Conservation (phyloP, 2,797 vertebrate genomes). For the Dromococcyx pavoninus region DNA sequence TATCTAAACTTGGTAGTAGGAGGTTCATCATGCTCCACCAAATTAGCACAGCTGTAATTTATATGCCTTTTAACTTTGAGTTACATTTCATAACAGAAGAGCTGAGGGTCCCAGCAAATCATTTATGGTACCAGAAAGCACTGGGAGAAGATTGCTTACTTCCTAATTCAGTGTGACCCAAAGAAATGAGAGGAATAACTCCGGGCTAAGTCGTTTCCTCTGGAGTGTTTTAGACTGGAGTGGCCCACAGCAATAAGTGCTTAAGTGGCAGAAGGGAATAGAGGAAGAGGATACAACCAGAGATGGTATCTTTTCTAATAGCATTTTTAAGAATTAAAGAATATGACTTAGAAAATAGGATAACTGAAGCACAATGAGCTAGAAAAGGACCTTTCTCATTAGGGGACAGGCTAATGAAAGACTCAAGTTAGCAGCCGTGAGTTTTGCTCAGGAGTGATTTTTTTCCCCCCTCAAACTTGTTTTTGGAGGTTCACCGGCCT, state of each 20-base stretch:
- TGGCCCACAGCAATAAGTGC: slow-evolving; percentile 74
- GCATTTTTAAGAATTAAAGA: slow-evolving; percentile 75
- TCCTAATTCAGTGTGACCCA: slow-evolving; percentile 70
- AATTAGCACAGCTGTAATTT: slow-evolving; percentile 58
- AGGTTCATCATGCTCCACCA: slow-evolving; percentile 32
- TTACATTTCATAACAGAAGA: slow-evolving; percentile 54
- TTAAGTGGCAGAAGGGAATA: slow-evolving; percentile 74
- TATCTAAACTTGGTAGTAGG: slow-evolving; percentile 4
- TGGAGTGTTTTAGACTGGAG: slow-evolving; percentile 63
- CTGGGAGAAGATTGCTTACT: slow-evolving; percentile 67
- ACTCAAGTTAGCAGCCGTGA: background rate
- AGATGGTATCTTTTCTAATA: slow-evolving; percentile 73
- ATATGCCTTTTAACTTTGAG: slow-evolving; percentile 57
- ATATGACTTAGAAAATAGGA: slow-evolving; percentile 68
- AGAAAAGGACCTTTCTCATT: slow-evolving; percentile 70
- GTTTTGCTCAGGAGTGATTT: background rate
- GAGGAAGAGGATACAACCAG: slow-evolving; percentile 69
- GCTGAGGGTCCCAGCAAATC: slow-evolving; percentile 42
- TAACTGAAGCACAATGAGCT: slow-evolving; percentile 71
- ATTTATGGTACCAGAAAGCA: slow-evolving; percentile 55
- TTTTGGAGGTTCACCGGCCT: background rate
- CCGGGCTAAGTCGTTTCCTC: slow-evolving; percentile 72
- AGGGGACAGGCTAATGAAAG: slow-evolving; percentile 42
- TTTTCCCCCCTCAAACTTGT: background rate
- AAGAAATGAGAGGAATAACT: slow-evolving; percentile 72